Conservation (phyloP, 1,140 invertebrate species). For the Glossosoma conforme region DNA sequence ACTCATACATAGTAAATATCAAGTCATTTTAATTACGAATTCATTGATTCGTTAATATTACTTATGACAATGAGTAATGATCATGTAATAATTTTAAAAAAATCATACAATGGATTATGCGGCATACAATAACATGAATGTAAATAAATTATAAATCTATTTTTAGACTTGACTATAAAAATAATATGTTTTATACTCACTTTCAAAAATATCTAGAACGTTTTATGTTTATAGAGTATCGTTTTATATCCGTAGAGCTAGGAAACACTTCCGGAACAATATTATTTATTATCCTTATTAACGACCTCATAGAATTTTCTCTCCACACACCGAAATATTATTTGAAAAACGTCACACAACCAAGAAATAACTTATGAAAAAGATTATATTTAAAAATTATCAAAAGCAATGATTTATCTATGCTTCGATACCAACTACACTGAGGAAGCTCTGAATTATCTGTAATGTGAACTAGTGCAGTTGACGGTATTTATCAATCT, state of each 20-base stretch:
- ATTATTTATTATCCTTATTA: slow-evolving; percentile 2
- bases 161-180: too few species aligned
- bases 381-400: neutral
- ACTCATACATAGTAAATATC: too few species aligned
- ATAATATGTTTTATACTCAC: neutral
- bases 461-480: neutral
- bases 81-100: too few species aligned
- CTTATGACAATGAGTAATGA: too few species aligned
- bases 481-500: neutral
- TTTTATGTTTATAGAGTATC: neutral
- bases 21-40: too few species aligned
- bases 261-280: neutral
- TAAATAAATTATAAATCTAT: too few species aligned
- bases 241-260: too few species aligned
- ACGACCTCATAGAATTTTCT: slow-evolving; percentile 6
- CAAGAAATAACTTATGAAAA: neutral
- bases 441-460: slow-evolving; percentile 3
- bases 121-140: too few species aligned
- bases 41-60: too few species aligned
- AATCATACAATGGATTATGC: too few species aligned
- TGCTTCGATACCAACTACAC: neutral
- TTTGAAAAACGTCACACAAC: neutral
- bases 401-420: too few species aligned
- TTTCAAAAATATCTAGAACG: slow-evolving; percentile 4
- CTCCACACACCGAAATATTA: too few species aligned